Conservation (phyloP, 2,888 invertebrate genomes). For the Augochlorella aurata region DNA sequence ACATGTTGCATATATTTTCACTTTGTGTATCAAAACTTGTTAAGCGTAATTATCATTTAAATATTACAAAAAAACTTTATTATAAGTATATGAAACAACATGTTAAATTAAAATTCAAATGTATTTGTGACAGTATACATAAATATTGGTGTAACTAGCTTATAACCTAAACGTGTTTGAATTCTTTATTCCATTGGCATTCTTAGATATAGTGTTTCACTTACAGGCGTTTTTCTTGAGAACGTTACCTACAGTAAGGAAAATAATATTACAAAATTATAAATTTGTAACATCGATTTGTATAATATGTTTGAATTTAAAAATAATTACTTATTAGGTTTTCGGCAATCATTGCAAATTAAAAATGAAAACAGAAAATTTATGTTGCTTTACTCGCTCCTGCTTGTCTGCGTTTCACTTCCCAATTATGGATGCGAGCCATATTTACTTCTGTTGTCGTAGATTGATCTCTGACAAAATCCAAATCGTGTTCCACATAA, state of each 20-base stretch:
- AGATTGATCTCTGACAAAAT: constrained; percentile 97
- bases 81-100: constrained; percentile 21
- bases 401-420: constrained; percentile 94
- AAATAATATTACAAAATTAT: constrained; percentile 2
- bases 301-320: not conserved
- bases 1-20: constrained; percentile 21
- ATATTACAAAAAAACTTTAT: constrained; percentile 19
- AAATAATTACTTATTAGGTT: constrained; percentile 37
- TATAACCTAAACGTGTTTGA: constrained; percentile 49
- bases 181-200: constrained; percentile 41
- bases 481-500: constrained; percentile 95
- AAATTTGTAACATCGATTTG: not conserved
- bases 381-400: constrained; percentile 82
- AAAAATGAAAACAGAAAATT: constrained; percentile 36
- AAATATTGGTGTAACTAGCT: constrained; percentile 57
- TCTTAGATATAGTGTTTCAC: constrained; percentile 33
- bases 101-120: constrained; percentile 49
- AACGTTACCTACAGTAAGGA: constrained; percentile 43
- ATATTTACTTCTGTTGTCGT: constrained; percentile 99
- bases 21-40: constrained; percentile 4
- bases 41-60: constrained; percentile 19
- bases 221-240: constrained; percentile 37
- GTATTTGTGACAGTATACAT: constrained; percentile 59
- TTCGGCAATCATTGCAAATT: constrained; percentile 58
- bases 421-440: constrained; percentile 99